Evolutionary conservation across 2,888 invertebrate species (phyloP).

Genomic region (Limnephilus marmoratus): DNA sequence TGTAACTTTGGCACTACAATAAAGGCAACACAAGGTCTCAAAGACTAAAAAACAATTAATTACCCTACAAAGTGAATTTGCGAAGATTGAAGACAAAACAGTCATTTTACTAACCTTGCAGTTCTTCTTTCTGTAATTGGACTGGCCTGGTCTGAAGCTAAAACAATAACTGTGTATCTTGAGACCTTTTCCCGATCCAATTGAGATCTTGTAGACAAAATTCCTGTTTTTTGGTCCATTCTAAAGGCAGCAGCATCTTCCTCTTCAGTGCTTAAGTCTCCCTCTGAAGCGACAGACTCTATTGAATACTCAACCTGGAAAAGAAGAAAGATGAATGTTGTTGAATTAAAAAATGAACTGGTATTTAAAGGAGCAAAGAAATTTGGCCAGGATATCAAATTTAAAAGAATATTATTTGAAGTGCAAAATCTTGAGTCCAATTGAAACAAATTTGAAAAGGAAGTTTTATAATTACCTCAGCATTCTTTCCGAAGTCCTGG

Average conservation of each 20-base stretch:
- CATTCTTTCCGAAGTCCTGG: conserved; percentile 93
- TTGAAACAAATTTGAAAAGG: neutral
- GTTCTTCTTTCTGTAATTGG: conserved; percentile 88
- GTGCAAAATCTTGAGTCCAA: neutral
- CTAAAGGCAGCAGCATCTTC: conserved; percentile 88
- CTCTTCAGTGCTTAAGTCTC: conserved; percentile 78
- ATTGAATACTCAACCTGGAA: conserved; percentile 85
- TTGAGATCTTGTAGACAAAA: conserved; percentile 87
- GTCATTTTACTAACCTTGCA: conserved; percentile 76
- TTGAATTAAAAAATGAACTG: neutral
- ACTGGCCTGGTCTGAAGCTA: conserved; percentile 90
- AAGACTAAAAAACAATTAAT: neutral
- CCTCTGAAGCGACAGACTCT: conserved; percentile 80
- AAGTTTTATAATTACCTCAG: conserved; percentile 78
- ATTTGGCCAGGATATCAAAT: neutral
- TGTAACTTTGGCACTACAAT: neutral
- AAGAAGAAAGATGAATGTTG: conserved; percentile 39
- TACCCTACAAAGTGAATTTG: too few relatives aligned
- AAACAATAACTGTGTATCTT: conserved; percentile 89
- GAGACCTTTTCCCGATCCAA: conserved; percentile 93
- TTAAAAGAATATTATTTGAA: neutral
- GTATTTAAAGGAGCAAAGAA: neutral
- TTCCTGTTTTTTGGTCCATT: conserved; percentile 90
- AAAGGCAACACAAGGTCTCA: too few relatives aligned
- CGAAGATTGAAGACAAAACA: too few relatives aligned